Evolutionary conservation across 2,113 vertebrate genomes (phyloP), one percentile per base, ranked within the genome.

Genomic region (Nyctereutes procyonoides): DNA sequence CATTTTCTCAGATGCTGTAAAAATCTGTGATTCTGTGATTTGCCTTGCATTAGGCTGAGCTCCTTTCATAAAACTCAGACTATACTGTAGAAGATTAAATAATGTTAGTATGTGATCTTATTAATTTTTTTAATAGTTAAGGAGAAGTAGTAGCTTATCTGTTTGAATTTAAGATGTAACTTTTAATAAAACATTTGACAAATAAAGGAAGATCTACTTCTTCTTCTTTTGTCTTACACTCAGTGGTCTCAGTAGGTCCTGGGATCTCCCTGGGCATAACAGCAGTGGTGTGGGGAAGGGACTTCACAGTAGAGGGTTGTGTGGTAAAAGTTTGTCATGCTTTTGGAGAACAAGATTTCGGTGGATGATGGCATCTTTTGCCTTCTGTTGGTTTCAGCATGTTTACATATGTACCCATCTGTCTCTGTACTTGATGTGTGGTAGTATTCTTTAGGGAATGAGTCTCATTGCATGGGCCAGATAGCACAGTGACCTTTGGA

Each of bases 101-200:
- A 86, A 67, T 86, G 24, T 32, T 82, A 67, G 17, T 17, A 26
- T 82, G 13, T 87, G 14, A 30, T 97, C n/a, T 93, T 91, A 1
- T 35, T 90, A 86, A 51, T 43, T 86, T 83, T 90, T 96, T 96
- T 73, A 83, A 87, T 92, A 89, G 10, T 60, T 35, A 65, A 87
- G 63, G 28, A 83, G 12, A 26, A 81, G 9, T 92, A 83, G 13
- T 48, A 84, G 80, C 71, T 51, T 69, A 88, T 80, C 38, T 16
- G 35, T 76, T 86, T 94, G 48, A 74, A n/a, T 82, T 74, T 96
- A 85, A 53, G 16, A 51, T 56, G 43, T 0, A 3, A 24, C 60
- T 85, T 60, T 88, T 82, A 67, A n/a, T 79, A 85, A 90, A 65
- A n/a, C 0, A 48, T 53, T n/a, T 76, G 51, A 26, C 43, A 38